Evolutionary conservation across 2,113 vertebrate species (phyloP), one percentile per base, ranked within the genome.

Genomic region (Embiotoca jacksoni): DNA sequence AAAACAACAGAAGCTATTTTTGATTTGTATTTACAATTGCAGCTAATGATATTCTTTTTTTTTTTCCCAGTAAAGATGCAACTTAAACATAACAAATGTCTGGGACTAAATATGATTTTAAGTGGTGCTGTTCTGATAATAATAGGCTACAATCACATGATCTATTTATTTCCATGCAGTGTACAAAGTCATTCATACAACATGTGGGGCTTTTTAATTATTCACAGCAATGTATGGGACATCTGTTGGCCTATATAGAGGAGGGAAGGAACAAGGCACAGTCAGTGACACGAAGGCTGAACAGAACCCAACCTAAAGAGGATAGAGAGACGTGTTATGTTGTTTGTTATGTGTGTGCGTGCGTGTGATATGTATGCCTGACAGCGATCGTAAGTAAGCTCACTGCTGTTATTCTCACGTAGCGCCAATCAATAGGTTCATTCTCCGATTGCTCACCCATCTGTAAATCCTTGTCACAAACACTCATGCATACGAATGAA

Each of bases 381-480:
- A 82, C 83, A 72, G 61, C 55, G 41, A 33, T 67, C 3, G 35
- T 71, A 73, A 72, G 89, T 89, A 84, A 86, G 72, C 79, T 37
- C 73, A 56, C 77, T 10, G 80, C 73, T 91, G 84, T 92, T 91
- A 83, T 90, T 89, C 75, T 84, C 44, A 37, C 81, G 23, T 66
- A 57, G 59, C 5, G 75, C 85, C 88, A 88, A 92, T 91, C 89
- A 87, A 81, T 81, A 67, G 35, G 54, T 70, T 65, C 52, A 23
- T 46, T 75, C 74, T 68, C 72, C 55, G 58, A 81, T 47, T 56
- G 75, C 68, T 75, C 73, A 23, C 32, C 68, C 73, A 60, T 66
- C 75, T 77, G 65, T 63, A 76, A 10, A 33, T 68, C 44, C 59
- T 68, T 56, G 72, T 77, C 30, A 30, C 52, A 70, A 54, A 75